Conservation (phyloP, 2,113 vertebrate genomes). For the Eclectus roratus region DNA sequence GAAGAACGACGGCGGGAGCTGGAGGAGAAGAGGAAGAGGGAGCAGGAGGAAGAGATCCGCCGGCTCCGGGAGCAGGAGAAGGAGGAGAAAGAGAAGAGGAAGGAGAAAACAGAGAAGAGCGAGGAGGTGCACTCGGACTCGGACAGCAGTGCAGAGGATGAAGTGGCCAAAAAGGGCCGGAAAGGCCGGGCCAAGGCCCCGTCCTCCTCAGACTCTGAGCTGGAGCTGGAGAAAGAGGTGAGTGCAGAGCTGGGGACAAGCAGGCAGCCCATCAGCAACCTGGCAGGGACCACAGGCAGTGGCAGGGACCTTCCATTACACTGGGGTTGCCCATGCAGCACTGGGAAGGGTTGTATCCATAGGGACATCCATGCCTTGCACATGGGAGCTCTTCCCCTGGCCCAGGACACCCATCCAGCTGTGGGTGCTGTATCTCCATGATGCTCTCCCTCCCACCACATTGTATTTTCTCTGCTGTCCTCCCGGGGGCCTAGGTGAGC, state of each 20-base stretch:
- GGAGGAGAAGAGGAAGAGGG: slow-evolving; percentile 90
- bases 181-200: slow-evolving; percentile 76
- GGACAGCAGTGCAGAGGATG: slow-evolving; percentile 82
- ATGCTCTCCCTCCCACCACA: background rate
- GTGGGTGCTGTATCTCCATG: background rate
- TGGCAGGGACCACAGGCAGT: background rate
- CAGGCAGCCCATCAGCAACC: background rate
- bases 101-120: slow-evolving; percentile 80
- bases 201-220: slow-evolving; percentile 87
- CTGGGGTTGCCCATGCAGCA: rapidly evolving
- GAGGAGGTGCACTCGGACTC: slow-evolving; percentile 63
- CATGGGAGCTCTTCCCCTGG: background rate
- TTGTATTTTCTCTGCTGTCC: rapidly evolving
- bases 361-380: rapidly evolving
- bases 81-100: slow-evolving; percentile 88
- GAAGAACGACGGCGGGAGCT: slow-evolving; percentile 89
- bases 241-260: background rate
- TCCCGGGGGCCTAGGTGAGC: background rate
- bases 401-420: background rate
- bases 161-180: slow-evolving; percentile 83
- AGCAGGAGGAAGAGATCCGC: slow-evolving; percentile 92
- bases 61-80: slow-evolving; percentile 89
- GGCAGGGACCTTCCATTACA: background rate
- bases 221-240: slow-evolving; percentile 76
- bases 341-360: background rate